These are phyloP conservation scores for Amiota minor DNA, from an alignment of 2,888 invertebrate genomes.

Conservation along the genomic window DNA sequence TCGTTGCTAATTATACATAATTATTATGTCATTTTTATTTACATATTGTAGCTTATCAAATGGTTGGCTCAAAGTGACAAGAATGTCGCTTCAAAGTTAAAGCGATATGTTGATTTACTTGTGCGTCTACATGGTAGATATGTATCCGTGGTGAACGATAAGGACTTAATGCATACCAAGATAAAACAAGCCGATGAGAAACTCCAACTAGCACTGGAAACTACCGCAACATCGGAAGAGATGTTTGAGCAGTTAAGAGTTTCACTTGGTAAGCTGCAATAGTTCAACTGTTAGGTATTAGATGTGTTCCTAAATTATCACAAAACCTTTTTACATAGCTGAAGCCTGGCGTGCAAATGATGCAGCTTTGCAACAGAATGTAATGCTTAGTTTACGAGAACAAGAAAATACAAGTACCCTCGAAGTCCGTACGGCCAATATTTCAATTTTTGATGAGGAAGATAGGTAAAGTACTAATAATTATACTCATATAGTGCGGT, in stretches of 20 bases:
- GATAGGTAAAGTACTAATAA: background rate
- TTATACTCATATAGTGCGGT: background rate
- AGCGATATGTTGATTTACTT: constrained; percentile 60
- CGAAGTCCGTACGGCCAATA: no score
- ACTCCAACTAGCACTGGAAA: constrained; percentile 59
- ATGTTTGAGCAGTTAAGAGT: constrained; percentile 58
- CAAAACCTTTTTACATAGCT: background rate
- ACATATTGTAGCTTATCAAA: constrained; percentile 53
- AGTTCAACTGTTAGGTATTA: background rate
- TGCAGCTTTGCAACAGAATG: constrained; percentile 18
- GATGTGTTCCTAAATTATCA: background rate
- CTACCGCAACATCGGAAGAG: constrained; percentile 60
- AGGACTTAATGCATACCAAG: constrained; percentile 45
- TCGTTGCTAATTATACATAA: background rate
- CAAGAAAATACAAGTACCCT: background rate
- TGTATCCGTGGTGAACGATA: constrained; percentile 49
- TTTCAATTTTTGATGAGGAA: background rate
- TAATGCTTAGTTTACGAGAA: background rate
- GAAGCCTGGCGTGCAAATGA: constrained; percentile 52
- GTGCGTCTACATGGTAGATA: constrained; percentile 60
- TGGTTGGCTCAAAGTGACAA: constrained; percentile 47
- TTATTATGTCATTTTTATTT: background rate
- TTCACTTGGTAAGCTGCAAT: constrained; percentile 36
- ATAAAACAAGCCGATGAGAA: constrained; percentile 60
- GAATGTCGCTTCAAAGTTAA: constrained; percentile 59